These are phyloP conservation scores for Liolophura sinensis DNA, from an alignment of 1,140 invertebrate species.

Conservation along the genomic window DNA sequence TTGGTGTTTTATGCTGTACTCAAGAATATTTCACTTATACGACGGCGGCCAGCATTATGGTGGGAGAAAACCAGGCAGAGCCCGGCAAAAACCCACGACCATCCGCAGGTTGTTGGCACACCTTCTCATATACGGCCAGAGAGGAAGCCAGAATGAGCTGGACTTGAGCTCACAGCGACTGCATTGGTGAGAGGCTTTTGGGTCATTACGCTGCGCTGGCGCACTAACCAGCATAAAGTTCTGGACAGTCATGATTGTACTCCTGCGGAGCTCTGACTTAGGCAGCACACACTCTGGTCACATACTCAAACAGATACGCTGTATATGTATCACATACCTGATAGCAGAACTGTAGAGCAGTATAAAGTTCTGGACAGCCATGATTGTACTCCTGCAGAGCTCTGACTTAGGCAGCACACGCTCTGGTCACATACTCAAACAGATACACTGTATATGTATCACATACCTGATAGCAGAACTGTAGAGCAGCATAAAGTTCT, in stretches of 20 bases:
- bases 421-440: background rate
- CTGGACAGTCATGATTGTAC: constrained; percentile 37
- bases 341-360: constrained; percentile 45
- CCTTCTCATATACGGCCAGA: too few relatives aligned
- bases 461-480: constrained; percentile 47
- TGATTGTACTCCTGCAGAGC: constrained; percentile 27
- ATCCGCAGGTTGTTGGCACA: too few relatives aligned
- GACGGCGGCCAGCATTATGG: too few relatives aligned
- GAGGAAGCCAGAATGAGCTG: too few relatives aligned
- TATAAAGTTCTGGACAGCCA: constrained; percentile 49
- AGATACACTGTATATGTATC: background rate
- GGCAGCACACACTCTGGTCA: constrained; percentile 10
- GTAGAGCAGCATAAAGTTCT: constrained; percentile 45
- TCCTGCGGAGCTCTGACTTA: constrained; percentile 40
- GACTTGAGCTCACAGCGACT: too few relatives aligned
- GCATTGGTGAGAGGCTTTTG: too few relatives aligned
- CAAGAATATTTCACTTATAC: too few relatives aligned
- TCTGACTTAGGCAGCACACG: constrained; percentile 33
- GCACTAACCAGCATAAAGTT: constrained; percentile 44
- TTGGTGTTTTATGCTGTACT: too few relatives aligned
- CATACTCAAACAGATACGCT: background rate
- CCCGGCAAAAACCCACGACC: too few relatives aligned
- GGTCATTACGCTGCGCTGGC: too few relatives aligned
- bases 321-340: constrained; percentile 27
- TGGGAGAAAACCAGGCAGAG: too few relatives aligned